These are phyloP conservation scores for Patella ulyssiponensis DNA, from an alignment of 2,888 invertebrate genomes.

Conservation along the genomic window DNA sequence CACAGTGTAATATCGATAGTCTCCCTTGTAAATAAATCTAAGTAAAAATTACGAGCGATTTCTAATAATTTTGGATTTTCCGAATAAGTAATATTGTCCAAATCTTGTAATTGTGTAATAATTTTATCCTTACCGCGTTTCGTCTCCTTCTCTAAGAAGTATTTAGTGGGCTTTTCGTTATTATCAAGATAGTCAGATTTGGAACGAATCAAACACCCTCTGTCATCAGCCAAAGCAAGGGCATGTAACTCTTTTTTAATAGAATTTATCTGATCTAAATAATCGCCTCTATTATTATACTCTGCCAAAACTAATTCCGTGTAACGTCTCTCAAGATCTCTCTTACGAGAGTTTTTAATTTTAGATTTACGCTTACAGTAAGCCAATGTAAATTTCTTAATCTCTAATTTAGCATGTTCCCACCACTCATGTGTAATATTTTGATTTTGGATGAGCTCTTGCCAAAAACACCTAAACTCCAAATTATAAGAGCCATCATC, in stretches of 20 bases:
- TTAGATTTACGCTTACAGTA: not conserved
- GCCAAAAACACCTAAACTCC: not conserved
- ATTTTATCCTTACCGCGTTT: constrained; percentile 16
- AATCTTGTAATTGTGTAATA: constrained; percentile 16
- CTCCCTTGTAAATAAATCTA: constrained; percentile 16
- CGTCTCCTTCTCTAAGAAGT: constrained; percentile 20
- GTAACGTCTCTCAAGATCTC: not conserved
- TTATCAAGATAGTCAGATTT: not conserved
- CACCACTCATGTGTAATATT: not conserved
- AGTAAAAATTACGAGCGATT: constrained; percentile 16
- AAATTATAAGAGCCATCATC: not conserved
- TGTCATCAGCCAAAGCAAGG: not conserved
- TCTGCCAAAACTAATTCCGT: constrained; percentile 12
- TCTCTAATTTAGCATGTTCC: not conserved
- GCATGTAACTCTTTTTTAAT: constrained; percentile 2
- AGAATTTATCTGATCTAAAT: not conserved
- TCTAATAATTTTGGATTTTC: constrained; percentile 15
- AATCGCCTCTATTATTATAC: constrained; percentile 16
- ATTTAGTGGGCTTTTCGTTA: constrained; percentile 1
- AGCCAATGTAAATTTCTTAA: not conserved
- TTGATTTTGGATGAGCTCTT: not conserved
- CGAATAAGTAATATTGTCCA: not conserved
- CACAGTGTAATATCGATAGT: constrained; percentile 17
- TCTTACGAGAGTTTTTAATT: not conserved
- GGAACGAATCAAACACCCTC: not conserved